Percentiles rank a stretch among this genome's conserved stretches.
Evolutionary conservation across 2,888 invertebrate genomes (phyloP).

Genomic region (Macaria notata): DNA sequence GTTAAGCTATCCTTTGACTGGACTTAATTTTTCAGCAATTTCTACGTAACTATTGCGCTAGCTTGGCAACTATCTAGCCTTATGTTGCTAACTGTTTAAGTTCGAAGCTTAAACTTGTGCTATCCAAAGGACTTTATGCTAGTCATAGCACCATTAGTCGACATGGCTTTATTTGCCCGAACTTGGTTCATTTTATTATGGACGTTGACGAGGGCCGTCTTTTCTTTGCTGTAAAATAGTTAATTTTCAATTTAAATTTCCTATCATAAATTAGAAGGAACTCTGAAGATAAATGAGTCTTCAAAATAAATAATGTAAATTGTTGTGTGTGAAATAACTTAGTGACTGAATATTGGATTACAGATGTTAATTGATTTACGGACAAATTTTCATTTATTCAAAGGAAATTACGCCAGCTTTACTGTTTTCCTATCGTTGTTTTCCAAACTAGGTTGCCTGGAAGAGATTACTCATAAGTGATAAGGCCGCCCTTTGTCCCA

Average conservation of each 20-base stretch:
- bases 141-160: conserved; percentile 68
- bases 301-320: too few species aligned
- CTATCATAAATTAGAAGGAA: background rate
- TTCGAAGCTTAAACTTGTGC: conserved; percentile 58
- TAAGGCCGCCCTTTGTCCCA: too few species aligned
- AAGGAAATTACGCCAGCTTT: too few species aligned
- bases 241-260: conserved; percentile 13
- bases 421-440: too few species aligned
- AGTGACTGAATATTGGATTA: too few species aligned
- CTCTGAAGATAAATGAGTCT: background rate
- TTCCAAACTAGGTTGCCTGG: too few species aligned
- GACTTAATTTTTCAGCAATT: too few species aligned
- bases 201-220: conserved; percentile 20
- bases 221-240: conserved; percentile 21
- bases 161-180: conserved; percentile 56
- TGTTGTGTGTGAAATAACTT: too few species aligned
- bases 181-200: conserved; percentile 65
- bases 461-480: too few species aligned
- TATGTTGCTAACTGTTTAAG: conserved; percentile 41
- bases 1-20: too few species aligned
- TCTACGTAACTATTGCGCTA: background rate
- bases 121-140: conserved; percentile 50
- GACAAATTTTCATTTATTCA: too few species aligned
- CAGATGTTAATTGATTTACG: too few species aligned
- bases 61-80: conserved; percentile 27